Evolutionary conservation across 2,113 vertebrate genomes (phyloP), one percentile per base, ranked within the genome.

Genomic region (Tupaia chinensis): DNA sequence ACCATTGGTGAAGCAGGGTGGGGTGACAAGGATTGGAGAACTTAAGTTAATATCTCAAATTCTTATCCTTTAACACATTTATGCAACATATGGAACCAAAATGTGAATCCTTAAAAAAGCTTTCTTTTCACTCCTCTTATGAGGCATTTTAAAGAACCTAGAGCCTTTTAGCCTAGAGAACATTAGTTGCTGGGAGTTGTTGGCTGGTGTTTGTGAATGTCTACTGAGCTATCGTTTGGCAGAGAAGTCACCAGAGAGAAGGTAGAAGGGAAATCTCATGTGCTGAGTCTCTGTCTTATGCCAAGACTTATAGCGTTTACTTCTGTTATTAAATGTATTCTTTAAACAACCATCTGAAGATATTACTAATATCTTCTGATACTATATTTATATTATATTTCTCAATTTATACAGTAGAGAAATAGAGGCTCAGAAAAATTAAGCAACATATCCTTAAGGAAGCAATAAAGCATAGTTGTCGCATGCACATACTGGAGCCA

Each of bases 51-150:
- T 25, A 20, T 68, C 12, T 63, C n/a, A 74, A 22, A 78, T 70
- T 89, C 60, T 56, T 83, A 70, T 32, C 83, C 74, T 86, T 88
- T 82, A 78, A 87, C 89, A 94, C 54, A 86, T 85, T 66, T 91
- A 78, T 66, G 83, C 54, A 87, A 86, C 56, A 29, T 60, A 9
- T 81, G 10, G 73, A 85, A 44, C 61, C 58, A 25, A 87, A 68
- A 84, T 56, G 19, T 61, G 87, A 56, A 29, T 61, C 15, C 87
- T 66, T 68, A 32, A 58, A 68, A 85, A 92, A 83, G 54, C 6
- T 94, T 87, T 76, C 54, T 20, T 66, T 76, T 93, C 27, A 69
- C 7, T 72, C 53, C 34, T 92, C 17, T 54, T 84, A 44, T 70
- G 70, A 95, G 27, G 63, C 90, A n/a, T 60, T 89, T 82, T 56